These are phyloP conservation scores for Medauroidea extradentata DNA, from an alignment of 1,140 invertebrate genomes.

Conservation along the genomic window DNA sequence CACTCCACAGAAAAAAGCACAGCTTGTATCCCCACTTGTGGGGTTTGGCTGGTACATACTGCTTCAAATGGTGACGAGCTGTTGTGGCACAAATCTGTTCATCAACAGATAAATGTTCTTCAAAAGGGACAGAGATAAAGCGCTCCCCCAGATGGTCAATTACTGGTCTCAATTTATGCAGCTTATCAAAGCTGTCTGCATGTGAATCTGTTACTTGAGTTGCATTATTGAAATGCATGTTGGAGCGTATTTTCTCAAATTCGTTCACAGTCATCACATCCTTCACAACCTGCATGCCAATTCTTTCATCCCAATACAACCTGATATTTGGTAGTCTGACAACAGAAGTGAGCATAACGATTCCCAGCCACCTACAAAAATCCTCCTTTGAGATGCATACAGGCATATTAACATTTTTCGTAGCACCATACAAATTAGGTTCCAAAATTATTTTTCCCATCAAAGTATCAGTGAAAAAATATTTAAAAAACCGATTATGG, in stretches of 20 bases:
- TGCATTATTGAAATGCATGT: constrained; percentile 30
- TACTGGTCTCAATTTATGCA: constrained; percentile 38
- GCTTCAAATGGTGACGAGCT: constrained; percentile 29
- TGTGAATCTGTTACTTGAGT: neutral
- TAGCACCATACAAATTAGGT: neutral
- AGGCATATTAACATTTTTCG: no score
- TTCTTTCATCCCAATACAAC: constrained; percentile 20
- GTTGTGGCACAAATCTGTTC: constrained; percentile 37
- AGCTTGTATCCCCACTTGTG: constrained; percentile 35
- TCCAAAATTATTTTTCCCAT: neutral
- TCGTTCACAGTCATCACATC: constrained; percentile 35
- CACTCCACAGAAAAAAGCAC: constrained; percentile 25
- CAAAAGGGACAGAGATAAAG: constrained; percentile 35
- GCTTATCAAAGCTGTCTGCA: constrained; percentile 8
- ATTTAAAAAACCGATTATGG: neutral
- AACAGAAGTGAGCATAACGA: neutral
- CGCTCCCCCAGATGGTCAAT: constrained; percentile 36
- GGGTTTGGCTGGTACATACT: constrained; percentile 36
- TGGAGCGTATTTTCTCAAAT: constrained; percentile 34
- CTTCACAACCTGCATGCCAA: constrained; percentile 33
- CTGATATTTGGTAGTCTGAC: neutral
- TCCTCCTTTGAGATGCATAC: neutral
- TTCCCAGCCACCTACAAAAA: neutral
- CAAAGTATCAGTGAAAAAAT: neutral
- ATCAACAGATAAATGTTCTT: constrained; percentile 34